A percentile compares a stretch with the other conserved stretches of the same genome.
Conservation (phyloP, 2,888 invertebrate species). For the Megamerina dolium region DNA sequence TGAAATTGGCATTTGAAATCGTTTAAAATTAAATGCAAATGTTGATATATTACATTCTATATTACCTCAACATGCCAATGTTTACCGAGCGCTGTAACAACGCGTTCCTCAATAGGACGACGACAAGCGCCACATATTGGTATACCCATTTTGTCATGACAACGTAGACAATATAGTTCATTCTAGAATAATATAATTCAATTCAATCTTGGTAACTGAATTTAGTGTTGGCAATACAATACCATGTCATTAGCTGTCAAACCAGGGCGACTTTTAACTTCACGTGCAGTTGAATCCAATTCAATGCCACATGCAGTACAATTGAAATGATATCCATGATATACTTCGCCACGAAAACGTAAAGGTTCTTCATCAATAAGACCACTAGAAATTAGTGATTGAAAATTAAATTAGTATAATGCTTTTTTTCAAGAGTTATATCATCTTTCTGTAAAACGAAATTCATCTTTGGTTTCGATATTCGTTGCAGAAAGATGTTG, state of each 20-base stretch:
- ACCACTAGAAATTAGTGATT: constrained; percentile 55
- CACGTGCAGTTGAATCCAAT: constrained; percentile 90
- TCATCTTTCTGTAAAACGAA: constrained; percentile 4
- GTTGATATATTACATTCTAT: background rate
- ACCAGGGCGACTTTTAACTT: constrained; percentile 87
- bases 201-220: background rate
- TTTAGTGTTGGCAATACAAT: constrained; percentile 11
- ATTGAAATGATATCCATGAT: constrained; percentile 99
- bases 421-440: background rate
- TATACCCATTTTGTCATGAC: constrained; percentile 99
- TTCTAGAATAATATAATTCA: constrained; percentile 55
- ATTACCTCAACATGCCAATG: constrained; percentile 98
- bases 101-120: constrained; percentile 96
- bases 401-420: background rate
- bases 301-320: constrained; percentile 90
- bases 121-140: constrained; percentile 99
- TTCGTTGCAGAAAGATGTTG: too few relatives aligned
- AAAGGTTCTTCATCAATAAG: constrained; percentile 87
- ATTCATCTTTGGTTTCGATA: too few relatives aligned
- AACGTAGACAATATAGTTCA: constrained; percentile 93
- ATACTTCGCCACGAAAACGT: constrained; percentile 91
- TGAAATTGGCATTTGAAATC: constrained; percentile 48
- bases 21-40: background rate
- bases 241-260: constrained; percentile 86
- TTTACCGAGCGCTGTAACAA: constrained; percentile 96